Evolutionary conservation across 2,113 vertebrate species (phyloP), one percentile per base, ranked within the genome.

Genomic region (Thymallus thymallus): DNA sequence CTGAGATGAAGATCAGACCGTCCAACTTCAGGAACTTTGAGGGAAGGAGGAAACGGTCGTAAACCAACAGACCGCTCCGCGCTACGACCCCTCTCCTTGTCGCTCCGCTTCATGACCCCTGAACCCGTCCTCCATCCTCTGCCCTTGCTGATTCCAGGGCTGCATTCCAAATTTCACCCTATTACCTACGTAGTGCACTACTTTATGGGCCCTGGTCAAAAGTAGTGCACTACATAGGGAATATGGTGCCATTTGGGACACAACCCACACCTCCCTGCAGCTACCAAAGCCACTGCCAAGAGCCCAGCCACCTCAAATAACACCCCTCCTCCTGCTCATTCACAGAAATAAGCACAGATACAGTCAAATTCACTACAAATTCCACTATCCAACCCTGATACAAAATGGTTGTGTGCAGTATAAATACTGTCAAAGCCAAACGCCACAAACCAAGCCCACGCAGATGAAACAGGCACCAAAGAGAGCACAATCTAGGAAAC

Each of bases 1-100:
- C 96, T 0, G 98, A 99, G 90, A 99, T 99, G 98, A 99, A 99
- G 87, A 88, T 99, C 85, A 93, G 98, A 83, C 96, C 98, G 0
- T 93, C 95, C 85, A 98, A 94, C 92, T 98, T 99, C 91, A 91
- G 96, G 81, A 97, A 98, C 68, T 92, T 98, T 65, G 96, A 98
- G 90, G 96, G 96, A 77, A 94, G 97, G 71, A 93, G 95, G 84
- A 99, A 98, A 91, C 90, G 97, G 79, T 96, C 97, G 1, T 98
- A 94, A 91, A 73, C 30, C 6, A 22, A 14, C 41, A 51, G 7
- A 5, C 6, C 10, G 63, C 56, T 64, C 58, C 22, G 60, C 68
- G 9, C 71, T 29, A 1, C 60, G 48, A 51, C 13, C 65, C 84
- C 84, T 80, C 76, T 65, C 72, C 76, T 78, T 76, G 75, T 48